Base-by-base conservation (phyloP, 2,888 invertebrate species). In the Tridacna gigas region DNA sequence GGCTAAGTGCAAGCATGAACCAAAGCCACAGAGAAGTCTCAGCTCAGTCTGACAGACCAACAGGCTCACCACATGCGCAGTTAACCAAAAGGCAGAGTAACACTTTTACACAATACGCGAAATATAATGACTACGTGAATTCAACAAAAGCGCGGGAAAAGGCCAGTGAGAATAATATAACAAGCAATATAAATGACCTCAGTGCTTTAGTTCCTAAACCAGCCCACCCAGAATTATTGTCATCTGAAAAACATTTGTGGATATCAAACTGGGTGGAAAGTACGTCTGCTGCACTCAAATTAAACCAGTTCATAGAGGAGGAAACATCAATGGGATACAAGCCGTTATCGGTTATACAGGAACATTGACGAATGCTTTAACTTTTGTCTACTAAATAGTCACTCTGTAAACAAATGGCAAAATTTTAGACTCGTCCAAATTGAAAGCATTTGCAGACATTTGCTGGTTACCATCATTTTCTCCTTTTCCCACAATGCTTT, bases 191-290 rank as follows among this genome's bases (percentile, higher is more conserved):
- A 26, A 87, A 80, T 51, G 82, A 82, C 76, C 74, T 87, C 7
- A 84, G 84, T 80, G 87, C 84, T 4, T 60, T 87, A 15, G 78
- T 82, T 18, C 81, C 86, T 22, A 79, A 79, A 71, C 82, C 73
- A 65, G 20, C 74, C 48, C 37, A 51, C 25, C 37, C 77, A 15
- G 74, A 84, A 47, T 51, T 66, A 37, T 80, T 88, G 28, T 83
- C 85, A 15, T 80, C 81, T 45, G 88, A 88, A 66, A 86, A 88
- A 74, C 88, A 88, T 20, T 20, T 86, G 26, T 80, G 85, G 84
- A 88, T 88, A 47, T 74, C 83, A 9, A 82, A 88, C 77, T 88
- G 88, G 88, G 63, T 88, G 63, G 88, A 82, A 45, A 84, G 82
- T 73, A 88, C 88, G 11, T 82, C 88, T 0, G 85, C 82, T 48